Base-by-base conservation (phyloP, 2,113 vertebrate species). In the Thamnaconus septentrionalis region DNA sequence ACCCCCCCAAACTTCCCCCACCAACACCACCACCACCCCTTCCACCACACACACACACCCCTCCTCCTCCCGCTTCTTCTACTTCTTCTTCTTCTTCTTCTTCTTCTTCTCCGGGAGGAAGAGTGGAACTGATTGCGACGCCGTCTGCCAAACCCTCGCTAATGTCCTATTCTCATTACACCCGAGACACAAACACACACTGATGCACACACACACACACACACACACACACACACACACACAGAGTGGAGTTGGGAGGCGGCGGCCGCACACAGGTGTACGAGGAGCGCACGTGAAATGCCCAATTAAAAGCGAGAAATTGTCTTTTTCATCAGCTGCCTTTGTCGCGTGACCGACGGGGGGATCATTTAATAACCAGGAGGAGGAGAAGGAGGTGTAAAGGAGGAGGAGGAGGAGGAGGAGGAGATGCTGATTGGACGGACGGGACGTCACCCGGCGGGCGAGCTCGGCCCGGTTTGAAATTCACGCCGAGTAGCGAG, bases 281-380 rank as follows among this genome's bases (percentile, higher is more conserved):
- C 91, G 88, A 86, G 84, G 91, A 93, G 88, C 90, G 79, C 92
- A 93, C 88, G 91, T 87, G 91, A 96, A 97, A 95, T 94, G 93
- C 92, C 92, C 92, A 95, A 97, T 96, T 98, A 94, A 95, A 94
- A 92, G 91, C 90, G 92, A 93, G 90, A 93, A 94, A 94, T 92
- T 93, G 92, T 93, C 87, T 92, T 95, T 95, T 96, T 94, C 91
- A 94, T 97, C 94, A 96, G 92, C 92, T 94, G 92, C 91, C 89
- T 94, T 92, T 92, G 90, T 91, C 91, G 93, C 93, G 92, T 94
- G 94, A 95, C 95, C 93, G 96, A 98, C 96, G 93, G 93, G 93
- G 91, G 94, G 91, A 95, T 94, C 93, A 95, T 93, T 96, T 95
- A 95, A 93, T 92, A 91, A 93, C 85, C 93, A 93, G 93, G 91